Evolutionary conservation across 1,140 invertebrate genomes (phyloP).

Genomic region (Danaus melanippus): DNA sequence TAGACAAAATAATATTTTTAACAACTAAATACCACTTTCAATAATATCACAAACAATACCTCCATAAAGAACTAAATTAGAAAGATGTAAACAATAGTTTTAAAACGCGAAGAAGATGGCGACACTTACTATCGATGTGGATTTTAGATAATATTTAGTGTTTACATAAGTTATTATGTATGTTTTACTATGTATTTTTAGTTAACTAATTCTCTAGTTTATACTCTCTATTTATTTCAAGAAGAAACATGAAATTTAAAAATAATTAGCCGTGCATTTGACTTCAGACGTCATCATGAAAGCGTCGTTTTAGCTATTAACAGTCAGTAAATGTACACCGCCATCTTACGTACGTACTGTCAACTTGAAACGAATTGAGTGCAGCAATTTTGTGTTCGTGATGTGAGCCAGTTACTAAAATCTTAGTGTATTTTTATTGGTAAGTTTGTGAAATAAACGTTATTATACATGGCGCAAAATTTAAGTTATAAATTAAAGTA

Average conservation of each 20-base stretch:
- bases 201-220: too few relatives aligned
- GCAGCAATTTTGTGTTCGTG: conserved; percentile 52
- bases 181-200: too few relatives aligned
- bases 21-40: too few relatives aligned
- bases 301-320: conserved; percentile 12
- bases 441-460: conserved; percentile 53
- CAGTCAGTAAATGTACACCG: conserved; percentile 35
- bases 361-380: conserved; percentile 53
- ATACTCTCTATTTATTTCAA: too few relatives aligned
- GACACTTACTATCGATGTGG: too few relatives aligned
- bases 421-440: conserved; percentile 44
- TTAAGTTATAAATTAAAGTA: conserved; percentile 28
- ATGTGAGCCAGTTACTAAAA: conserved; percentile 46
- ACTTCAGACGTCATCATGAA: not conserved
- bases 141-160: too few relatives aligned
- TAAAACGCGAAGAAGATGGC: too few relatives aligned
- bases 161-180: too few relatives aligned
- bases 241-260: not conserved
- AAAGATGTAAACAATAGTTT: too few relatives aligned
- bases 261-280: not conserved
- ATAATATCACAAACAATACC: too few relatives aligned
- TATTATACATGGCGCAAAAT: conserved; percentile 56
- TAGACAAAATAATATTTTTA: conserved; percentile 1
- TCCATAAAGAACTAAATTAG: too few relatives aligned
- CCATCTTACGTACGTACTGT: conserved; percentile 59